phyloP scores from a whole-genome alignment of 1,140 invertebrate genomes.

The Prorops nasuta region DNA sequence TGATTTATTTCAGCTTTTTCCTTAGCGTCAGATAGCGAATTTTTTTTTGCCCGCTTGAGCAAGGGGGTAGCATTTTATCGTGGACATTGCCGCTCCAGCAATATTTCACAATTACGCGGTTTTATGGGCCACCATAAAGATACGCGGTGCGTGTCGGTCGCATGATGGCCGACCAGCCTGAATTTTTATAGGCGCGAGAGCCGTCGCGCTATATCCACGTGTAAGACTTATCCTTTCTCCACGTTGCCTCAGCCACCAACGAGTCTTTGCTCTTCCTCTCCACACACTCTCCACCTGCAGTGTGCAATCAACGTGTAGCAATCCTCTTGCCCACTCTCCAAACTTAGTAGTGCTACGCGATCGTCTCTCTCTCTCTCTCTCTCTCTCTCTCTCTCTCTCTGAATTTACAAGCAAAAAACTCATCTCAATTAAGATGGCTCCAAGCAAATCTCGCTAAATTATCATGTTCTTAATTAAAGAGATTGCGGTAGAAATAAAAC shows the following conservation, averaged over 20 bases:
- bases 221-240: slow-evolving; percentile 23
- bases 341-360: too few relatives aligned
- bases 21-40: slow-evolving; percentile 30
- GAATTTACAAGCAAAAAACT: too few relatives aligned
- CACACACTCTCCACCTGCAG: too few relatives aligned
- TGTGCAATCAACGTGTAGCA: too few relatives aligned
- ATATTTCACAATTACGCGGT: slow-evolving; percentile 51
- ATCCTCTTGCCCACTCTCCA: too few relatives aligned
- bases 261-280: slow-evolving; percentile 16
- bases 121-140: slow-evolving; percentile 49
- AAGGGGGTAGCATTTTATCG: slow-evolving; percentile 25
- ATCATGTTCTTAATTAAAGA: too few relatives aligned
- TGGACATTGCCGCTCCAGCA: slow-evolving; percentile 30
- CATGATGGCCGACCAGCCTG: slow-evolving; percentile 37
- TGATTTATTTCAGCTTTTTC: slow-evolving; percentile 42
- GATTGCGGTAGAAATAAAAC: too few relatives aligned
- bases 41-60: slow-evolving; percentile 25
- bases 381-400: too few relatives aligned
- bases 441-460: too few relatives aligned
- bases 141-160: slow-evolving; percentile 44
- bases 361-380: too few relatives aligned
- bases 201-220: slow-evolving; percentile 12
- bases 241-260: background rate
- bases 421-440: too few relatives aligned
- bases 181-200: slow-evolving; percentile 37